Evolutionary conservation across 1,140 invertebrate genomes (phyloP), one percentile per base, ranked within the genome.

Genomic region (Anthonomus grandis): DNA sequence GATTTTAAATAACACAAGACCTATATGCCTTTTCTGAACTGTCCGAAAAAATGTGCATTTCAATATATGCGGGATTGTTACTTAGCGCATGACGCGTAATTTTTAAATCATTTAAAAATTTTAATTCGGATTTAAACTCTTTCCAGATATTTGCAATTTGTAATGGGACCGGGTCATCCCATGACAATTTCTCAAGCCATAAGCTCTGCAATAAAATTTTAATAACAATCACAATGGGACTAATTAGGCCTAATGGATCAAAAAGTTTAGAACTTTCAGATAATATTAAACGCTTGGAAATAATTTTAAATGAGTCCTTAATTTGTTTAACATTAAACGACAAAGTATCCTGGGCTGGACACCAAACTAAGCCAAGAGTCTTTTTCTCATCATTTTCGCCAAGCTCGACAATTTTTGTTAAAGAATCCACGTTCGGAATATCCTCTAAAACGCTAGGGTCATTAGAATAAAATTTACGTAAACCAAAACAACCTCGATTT

Each of bases 41-140:
- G 62, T 77, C 75, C 8, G 52, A 60, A 61, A 76, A 78, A 10
- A 67, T 70, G 50, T 73, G 67, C 1, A 74, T 13, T 57, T 67
- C 23, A 13, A 55, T 36, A n/a, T 15, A 10, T 12, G 12, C 37
- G 13, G 44, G 10, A 22, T 46, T 46, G 9, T 46, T 21, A 23
- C 37, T 12, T 17, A 44, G n/a, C 12, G 37, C 51, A 24, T 54
- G n/a, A 18, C 22, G 51, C 10, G 23, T 8, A 12, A 54, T 27
- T 44, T 54, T 54, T 23, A 45, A 17, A 6, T 44, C 39, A 44
- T 54, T 54, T 23, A 54, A 44, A 19, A 13, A 15, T 13, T 13
- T n/a, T 19, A 54, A 18, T 44, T 42, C 15, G 6, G 10, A 12
- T 10, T 22, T 25, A 44, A 54, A 42, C 12, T 53, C 1, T 9